These are phyloP conservation scores for Coecobrya sp. DNA, from an alignment of 2,888 invertebrate genomes.

Conservation along the genomic window DNA sequence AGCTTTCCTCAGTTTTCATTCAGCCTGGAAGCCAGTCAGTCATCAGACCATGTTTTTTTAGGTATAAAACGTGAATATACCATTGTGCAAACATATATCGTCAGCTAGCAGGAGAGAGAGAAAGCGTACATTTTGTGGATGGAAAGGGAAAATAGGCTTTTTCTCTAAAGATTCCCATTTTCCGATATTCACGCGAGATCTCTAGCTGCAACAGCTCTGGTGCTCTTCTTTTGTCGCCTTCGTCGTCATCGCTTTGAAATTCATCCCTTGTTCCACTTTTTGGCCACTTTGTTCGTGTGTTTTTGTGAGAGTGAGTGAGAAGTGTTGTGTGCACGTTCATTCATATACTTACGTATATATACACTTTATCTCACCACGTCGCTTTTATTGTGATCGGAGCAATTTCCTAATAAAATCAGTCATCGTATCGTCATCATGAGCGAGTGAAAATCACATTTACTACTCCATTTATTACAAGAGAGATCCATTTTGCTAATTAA, in stretches of 20 bases:
- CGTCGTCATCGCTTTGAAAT: conserved; percentile 46
- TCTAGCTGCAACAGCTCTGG: background rate
- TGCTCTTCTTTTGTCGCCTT: background rate
- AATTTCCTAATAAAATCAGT: conserved; percentile 67
- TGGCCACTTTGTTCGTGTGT: conserved; percentile 29
- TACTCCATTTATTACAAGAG: conserved; percentile 69
- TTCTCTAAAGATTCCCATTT: conserved; percentile 3
- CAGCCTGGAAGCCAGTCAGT: conserved; percentile 76
- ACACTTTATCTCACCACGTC: conserved; percentile 46
- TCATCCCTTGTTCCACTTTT: conserved; percentile 59
- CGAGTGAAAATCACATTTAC: conserved; percentile 70
- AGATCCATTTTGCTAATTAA: conserved; percentile 76
- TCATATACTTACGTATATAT: conserved; percentile 36
- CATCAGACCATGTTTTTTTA: conserved; percentile 58
- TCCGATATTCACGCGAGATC: background rate
- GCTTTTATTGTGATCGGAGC: conserved; percentile 50
- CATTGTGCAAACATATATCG: background rate
- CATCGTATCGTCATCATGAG: conserved; percentile 26
- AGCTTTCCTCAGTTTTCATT: conserved; percentile 76
- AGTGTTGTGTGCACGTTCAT: conserved; percentile 44
- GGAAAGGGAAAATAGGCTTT: conserved; percentile 33
- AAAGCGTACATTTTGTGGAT: conserved; percentile 8
- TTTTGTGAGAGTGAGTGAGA: conserved; percentile 16
- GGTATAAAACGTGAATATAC: conserved; percentile 45
- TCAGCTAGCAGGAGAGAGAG: background rate